Base-by-base conservation (phyloP, 2,113 vertebrate genomes). In the Silurus glanis region DNA sequence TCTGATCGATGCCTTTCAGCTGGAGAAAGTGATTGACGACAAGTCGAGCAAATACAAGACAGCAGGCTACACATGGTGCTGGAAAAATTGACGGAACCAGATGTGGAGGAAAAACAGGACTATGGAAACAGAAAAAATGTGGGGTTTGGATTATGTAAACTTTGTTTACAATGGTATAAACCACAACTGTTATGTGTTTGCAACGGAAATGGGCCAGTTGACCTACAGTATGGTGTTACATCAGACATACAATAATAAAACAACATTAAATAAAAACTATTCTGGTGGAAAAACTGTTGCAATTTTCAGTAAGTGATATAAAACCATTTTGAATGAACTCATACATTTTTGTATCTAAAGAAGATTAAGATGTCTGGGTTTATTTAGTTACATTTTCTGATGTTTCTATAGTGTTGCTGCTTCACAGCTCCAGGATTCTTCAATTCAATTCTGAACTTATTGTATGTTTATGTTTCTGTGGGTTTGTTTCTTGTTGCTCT, bases 1-100 rank as follows among this genome's bases (percentile, higher is more conserved):
- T 12, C 87, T 91, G 87, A 92, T 91, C 81, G 87, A 94, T 91
- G 81, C 53, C 59, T 59, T 81, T 74, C 88, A 87, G 90, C 91
- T 86, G 76, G 89, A 84, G 78, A 82, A 84, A 89, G 88, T 83
- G 91, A 92, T 92, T 86, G 72, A 82, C 67, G 74, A 55, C 16
- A 74, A 59, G 72, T 55, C 86, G 80, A 74, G 58, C 53, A 61
- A 86, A 83, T 23, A 55, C 53, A 56, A 55, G 86, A 25, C 83
- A 84, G 64, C 6, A 19, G 58, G 14, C 66, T 69, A 59, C 55
- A 82, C 66, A 75, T 84, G 47, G 80, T 80, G 69, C 45, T 4
- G 37, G 64, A 47, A 53, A 80, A 80, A 80, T 45, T n/a, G 17
- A 78, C 75, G 37, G 75, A 69, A 58, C 51, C 37, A 47, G 53